phyloP scores from a whole-genome alignment of 2,888 invertebrate genomes.

The Torymus texanus region DNA sequence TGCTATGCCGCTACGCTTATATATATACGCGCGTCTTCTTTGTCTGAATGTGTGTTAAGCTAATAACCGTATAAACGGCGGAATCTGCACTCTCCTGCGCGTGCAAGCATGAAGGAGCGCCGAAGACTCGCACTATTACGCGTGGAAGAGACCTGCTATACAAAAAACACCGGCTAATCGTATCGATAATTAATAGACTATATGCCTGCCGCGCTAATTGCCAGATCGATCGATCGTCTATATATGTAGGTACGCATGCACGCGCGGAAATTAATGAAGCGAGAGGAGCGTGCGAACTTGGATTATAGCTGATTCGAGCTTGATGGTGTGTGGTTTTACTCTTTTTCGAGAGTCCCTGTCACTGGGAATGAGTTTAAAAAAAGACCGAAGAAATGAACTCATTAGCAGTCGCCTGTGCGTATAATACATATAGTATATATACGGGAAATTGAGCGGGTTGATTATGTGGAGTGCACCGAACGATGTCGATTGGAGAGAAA shows the following conservation, averaged over 20 bases:
- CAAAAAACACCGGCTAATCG: conserved; percentile 30
- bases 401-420: too few relatives aligned
- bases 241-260: not conserved
- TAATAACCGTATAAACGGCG: conserved; percentile 34
- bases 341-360: not conserved
- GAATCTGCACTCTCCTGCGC: conserved; percentile 7
- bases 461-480: too few relatives aligned
- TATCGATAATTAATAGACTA: conserved; percentile 49
- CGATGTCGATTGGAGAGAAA: too few relatives aligned
- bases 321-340: not conserved
- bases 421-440: too few relatives aligned
- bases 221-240: conserved; percentile 17
- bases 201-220: conserved; percentile 28
- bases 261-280: conserved; percentile 29
- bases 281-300: not conserved
- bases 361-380: conserved; percentile 17
- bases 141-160: too few relatives aligned
- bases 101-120: not conserved
- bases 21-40: not conserved
- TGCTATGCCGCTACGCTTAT: too few relatives aligned
- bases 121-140: not conserved
- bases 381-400: not conserved
- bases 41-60: conserved; percentile 13
- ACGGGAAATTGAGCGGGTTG: too few relatives aligned
- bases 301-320: not conserved